Conservation (phyloP, 2,113 vertebrate species). For the Himantopus leucocephalus region DNA sequence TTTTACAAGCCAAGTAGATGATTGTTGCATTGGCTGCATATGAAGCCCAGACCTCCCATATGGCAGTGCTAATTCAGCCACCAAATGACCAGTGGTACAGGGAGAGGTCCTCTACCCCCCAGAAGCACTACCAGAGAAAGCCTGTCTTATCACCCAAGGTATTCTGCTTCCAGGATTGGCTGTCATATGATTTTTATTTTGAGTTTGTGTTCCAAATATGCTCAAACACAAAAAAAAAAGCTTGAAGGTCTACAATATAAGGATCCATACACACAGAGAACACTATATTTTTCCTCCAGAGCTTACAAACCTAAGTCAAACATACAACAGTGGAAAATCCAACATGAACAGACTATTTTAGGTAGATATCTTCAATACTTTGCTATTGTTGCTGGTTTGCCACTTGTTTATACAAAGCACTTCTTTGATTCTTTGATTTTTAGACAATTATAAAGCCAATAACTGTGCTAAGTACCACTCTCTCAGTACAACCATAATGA, state of each 20-base stretch:
- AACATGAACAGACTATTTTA: background rate
- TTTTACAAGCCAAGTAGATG: background rate
- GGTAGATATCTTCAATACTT: background rate
- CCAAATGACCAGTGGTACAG: background rate
- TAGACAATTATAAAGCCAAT: background rate
- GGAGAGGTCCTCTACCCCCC: background rate
- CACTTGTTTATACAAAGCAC: background rate
- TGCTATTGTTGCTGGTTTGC: background rate
- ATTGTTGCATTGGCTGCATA: background rate
- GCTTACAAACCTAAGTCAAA: background rate
- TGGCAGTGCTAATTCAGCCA: background rate
- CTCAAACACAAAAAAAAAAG: background rate
- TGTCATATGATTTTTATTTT: background rate
- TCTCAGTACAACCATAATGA: background rate
- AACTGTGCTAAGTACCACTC: background rate
- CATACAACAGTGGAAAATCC: background rate
- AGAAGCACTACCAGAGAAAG: background rate
- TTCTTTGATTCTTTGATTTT: background rate
- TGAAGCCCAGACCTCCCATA: background rate
- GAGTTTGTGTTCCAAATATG: background rate
- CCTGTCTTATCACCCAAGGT: background rate
- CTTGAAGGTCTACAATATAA: rapidly evolving
- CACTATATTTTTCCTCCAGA: background rate
- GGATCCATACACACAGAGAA: background rate
- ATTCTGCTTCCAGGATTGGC: background rate